These are phyloP conservation scores for Schizopygopsis pylzovi DNA, from an alignment of 2,797 vertebrate genomes.

Conservation along the genomic window DNA sequence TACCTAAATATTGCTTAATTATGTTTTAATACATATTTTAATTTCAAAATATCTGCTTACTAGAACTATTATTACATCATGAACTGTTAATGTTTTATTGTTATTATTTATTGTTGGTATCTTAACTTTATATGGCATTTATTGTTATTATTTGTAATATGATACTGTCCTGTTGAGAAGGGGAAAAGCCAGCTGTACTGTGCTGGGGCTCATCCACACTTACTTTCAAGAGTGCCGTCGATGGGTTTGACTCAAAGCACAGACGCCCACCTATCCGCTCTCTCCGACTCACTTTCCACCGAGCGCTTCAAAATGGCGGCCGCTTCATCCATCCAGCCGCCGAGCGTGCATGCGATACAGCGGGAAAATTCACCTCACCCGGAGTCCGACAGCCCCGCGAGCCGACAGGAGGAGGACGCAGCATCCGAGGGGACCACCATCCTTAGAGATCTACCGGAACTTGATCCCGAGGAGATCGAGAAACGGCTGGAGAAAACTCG, in stretches of 20 bases:
- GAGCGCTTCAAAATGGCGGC: slow-evolving; percentile 84
- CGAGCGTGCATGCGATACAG: slow-evolving; percentile 73
- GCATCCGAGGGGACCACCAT: slow-evolving; percentile 69
- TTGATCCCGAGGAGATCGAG: slow-evolving; percentile 84
- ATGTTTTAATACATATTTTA: background rate
- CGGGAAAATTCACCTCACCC: slow-evolving; percentile 74
- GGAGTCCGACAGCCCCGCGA: slow-evolving; percentile 74
- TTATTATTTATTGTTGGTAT: background rate
- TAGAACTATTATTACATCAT: background rate
- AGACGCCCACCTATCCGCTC: slow-evolving; percentile 64
- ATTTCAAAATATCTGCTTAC: background rate
- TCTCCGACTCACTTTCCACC: slow-evolving; percentile 69
- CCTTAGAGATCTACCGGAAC: slow-evolving; percentile 76
- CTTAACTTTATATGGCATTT: background rate
- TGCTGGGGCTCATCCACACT: slow-evolving; percentile 34
- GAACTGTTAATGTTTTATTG: background rate
- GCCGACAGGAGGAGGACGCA: slow-evolving; percentile 75
- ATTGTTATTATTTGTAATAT: background rate
- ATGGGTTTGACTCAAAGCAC: slow-evolving; percentile 60
- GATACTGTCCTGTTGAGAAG: background rate
- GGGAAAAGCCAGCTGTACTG: slow-evolving; percentile 67
- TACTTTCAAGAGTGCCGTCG: slow-evolving; percentile 57
- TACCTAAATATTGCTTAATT: background rate
- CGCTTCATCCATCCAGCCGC: slow-evolving; percentile 84
- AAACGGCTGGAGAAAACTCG: slow-evolving; percentile 86